A percentile compares a stretch with the other conserved stretches of the same genome.
Conservation (phyloP, 2,888 invertebrate genomes). For the Tricholauxania praeusta region DNA sequence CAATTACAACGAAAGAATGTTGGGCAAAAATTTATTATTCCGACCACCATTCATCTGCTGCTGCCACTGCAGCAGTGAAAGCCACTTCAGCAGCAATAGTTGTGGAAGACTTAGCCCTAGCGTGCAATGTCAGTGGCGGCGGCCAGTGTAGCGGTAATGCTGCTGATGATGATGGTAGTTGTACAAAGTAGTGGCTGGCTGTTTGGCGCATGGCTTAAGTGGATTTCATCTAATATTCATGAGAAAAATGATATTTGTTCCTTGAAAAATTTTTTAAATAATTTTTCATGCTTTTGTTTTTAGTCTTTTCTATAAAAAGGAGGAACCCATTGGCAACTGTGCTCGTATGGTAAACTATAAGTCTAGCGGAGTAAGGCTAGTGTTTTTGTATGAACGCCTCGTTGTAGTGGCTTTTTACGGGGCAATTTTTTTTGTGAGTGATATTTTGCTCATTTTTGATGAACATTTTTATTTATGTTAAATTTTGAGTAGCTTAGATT, state of each 20-base stretch:
- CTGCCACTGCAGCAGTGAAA: slow-evolving; percentile 17
- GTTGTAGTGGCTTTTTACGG: too few species aligned
- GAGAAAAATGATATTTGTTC: slow-evolving; percentile 31
- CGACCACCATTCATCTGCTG: slow-evolving; percentile 50
- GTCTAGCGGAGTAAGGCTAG: too few species aligned
- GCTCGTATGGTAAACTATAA: too few species aligned
- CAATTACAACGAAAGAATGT: slow-evolving; percentile 63
- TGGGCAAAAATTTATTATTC: slow-evolving; percentile 63
- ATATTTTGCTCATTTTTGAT: too few species aligned
- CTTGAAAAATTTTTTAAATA: slow-evolving; percentile 28
- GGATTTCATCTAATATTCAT: slow-evolving; percentile 36
- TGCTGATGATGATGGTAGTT: too few species aligned
- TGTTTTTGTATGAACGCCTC: too few species aligned
- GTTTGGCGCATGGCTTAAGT: too few species aligned
- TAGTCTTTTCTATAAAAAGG: neutral
- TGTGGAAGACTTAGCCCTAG: neutral
- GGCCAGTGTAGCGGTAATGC: neutral
- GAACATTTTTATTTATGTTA: too few species aligned
- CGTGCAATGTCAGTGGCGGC: neutral
- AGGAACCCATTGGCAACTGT: too few species aligned
- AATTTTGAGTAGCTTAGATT: too few species aligned
- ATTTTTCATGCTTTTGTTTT: slow-evolving; percentile 36
- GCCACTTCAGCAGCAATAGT: neutral
- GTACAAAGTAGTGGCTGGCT: neutral
- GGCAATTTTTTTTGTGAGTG: too few species aligned